Evolutionary conservation across 2,888 invertebrate species (phyloP), one percentile per base, ranked within the genome.

Genomic region (Heliconius cydno): DNA sequence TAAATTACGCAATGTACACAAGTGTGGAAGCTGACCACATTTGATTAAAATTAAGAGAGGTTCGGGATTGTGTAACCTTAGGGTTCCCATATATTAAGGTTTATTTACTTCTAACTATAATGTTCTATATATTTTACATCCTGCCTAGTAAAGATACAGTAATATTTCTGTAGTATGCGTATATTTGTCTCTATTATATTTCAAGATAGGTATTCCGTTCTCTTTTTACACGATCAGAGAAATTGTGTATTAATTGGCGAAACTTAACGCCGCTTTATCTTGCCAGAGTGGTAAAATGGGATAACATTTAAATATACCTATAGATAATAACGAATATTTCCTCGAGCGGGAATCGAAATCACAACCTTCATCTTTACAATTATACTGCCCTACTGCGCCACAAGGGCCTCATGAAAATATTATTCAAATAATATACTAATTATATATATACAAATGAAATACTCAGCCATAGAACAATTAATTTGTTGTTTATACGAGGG

Each of bases 21-120:
- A 73, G 15, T 73, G 73, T 34, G 60, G 73, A 13, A 60, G 38
- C 60, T 73, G 73, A 73, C 73, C 73, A 60, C 60, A 60, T 60
- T 60, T 73, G 73, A 73, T 60, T 57, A 60, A 60, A 73, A 73
- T 73, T 60, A 60, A 57, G 73, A 19, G 70, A 25, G 25, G 60
- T 60, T 60, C 60, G 22, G 10, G 41, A 41, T 70, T 70, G 41
- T 25, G 41, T 70, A 70, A 28, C 70, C 41, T 25, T 25, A 41
- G 60, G 60, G 60, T n/a, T 60, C n/a, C 10, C n/a, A 60, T 60
- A n/a, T 60, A n/a, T 60, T n/a, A 60, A n/a, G 60, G 4, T 60
- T 60, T 60, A 60, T 60, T 60, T 60, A n/a, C n/a, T 52, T 52
- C 52, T 9, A 60, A n/a, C 60, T n/a, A 12, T n/a, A n/a, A 60